A percentile compares a stretch with the other conserved stretches of the same genome.
phyloP scores from a whole-genome alignment of 2,113 vertebrate genomes.

The Dicaeum eximium region DNA sequence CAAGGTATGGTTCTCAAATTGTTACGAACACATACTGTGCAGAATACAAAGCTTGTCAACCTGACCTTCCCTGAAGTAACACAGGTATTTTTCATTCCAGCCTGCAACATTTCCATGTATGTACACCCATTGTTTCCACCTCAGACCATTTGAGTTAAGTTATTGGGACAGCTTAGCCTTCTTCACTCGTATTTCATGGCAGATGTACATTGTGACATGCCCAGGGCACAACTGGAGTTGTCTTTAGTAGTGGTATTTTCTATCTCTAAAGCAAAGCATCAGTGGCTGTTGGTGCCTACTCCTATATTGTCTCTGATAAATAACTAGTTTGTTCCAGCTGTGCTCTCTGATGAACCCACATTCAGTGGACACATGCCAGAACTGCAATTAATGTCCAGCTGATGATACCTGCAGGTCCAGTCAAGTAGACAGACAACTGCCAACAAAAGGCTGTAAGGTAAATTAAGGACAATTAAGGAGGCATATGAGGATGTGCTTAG shows the following conservation, averaged over 20 bases:
- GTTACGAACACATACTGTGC: not conserved
- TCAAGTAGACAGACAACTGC: not conserved
- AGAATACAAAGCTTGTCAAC: not conserved
- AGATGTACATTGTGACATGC: not conserved
- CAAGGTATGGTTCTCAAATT: conserved; percentile 80
- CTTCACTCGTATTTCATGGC: not conserved
- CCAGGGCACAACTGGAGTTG: not conserved
- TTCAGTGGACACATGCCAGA: not conserved
- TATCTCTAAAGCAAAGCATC: not conserved
- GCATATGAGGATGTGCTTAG: not conserved
- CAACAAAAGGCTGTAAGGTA: not conserved
- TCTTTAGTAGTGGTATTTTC: not conserved
- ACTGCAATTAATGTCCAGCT: not conserved
- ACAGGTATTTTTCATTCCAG: not conserved
- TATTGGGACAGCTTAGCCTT: not conserved
- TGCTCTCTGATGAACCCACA: not conserved
- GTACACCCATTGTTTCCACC: not conserved
- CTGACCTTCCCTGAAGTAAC: not conserved
- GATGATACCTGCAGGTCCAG: not conserved
- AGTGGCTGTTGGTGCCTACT: not conserved
- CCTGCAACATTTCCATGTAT: not conserved
- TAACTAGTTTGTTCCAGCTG: not conserved
- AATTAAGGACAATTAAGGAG: not conserved
- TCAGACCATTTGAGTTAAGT: not conserved
- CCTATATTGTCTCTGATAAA: not conserved